Percentiles rank a stretch among this genome's conserved stretches.
Conservation (phyloP, 2,113 vertebrate species). For the Tauraco erythrolophus region DNA sequence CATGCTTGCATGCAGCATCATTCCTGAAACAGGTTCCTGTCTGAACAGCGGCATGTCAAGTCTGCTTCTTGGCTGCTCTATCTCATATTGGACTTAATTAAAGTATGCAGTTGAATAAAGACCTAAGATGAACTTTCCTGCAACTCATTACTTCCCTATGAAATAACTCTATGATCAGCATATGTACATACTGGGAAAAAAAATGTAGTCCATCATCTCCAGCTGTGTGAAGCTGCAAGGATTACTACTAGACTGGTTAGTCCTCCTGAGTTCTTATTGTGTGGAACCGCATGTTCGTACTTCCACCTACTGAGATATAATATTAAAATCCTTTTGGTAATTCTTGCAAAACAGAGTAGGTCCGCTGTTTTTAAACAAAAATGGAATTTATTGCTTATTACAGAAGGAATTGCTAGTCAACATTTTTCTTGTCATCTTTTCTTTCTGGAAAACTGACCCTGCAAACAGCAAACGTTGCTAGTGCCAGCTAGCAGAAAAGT, state of each 20-base stretch:
- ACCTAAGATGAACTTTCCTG: neutral
- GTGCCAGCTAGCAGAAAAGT: neutral
- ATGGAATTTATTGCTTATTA: neutral
- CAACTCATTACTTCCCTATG: neutral
- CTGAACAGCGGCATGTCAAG: neutral
- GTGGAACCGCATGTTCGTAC: neutral
- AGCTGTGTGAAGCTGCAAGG: neutral
- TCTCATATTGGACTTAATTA: neutral
- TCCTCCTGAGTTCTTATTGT: neutral
- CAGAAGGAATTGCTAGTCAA: neutral
- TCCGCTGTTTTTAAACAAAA: neutral
- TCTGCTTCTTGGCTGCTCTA: neutral
- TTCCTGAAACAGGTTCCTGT: neutral
- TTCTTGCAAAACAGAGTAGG: neutral
- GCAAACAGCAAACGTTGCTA: neutral
- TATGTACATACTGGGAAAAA: neutral
- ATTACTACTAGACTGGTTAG: neutral
- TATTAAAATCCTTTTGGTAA: neutral
- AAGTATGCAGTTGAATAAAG: neutral
- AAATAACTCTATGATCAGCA: neutral
- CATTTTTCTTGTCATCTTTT: neutral
- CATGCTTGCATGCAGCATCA: neutral
- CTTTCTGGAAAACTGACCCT: neutral
- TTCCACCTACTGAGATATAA: neutral
- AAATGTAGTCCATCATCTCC: rapidly evolving